These are phyloP conservation scores for Ormyrus thymus DNA, from an alignment of 2,888 invertebrate species.

Conservation along the genomic window DNA sequence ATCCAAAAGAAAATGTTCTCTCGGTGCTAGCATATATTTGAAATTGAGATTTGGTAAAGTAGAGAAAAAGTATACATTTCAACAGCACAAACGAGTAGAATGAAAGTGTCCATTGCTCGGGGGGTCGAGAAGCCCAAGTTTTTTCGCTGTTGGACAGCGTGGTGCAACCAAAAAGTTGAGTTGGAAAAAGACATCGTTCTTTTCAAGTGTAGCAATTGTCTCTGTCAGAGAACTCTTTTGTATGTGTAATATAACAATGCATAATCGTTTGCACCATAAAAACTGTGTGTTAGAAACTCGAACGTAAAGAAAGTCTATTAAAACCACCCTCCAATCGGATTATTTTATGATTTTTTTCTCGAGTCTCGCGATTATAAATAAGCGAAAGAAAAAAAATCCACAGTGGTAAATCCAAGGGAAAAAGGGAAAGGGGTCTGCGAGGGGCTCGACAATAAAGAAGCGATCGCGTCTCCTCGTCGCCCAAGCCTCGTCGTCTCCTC, in stretches of 20 bases:
- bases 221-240: conserved; percentile 69
- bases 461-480: not conserved
- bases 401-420: too few species aligned
- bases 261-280: conserved; percentile 1
- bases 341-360: conserved; percentile 21
- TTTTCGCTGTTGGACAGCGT: conserved; percentile 71
- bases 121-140: conserved; percentile 62
- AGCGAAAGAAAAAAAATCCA: too few species aligned
- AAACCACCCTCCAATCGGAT: conserved; percentile 4
- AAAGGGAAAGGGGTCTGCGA: too few species aligned
- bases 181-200: conserved; percentile 60
- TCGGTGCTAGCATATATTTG: conserved; percentile 18
- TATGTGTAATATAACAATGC: conserved; percentile 1
- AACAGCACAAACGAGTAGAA: conserved; percentile 40
- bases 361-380: not conserved
- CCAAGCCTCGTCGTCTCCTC: conserved; percentile 10
- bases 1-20: conserved; percentile 32
- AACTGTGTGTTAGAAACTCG: conserved; percentile 7
- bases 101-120: conserved; percentile 71
- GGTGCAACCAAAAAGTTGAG: conserved; percentile 66
- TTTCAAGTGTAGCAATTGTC: conserved; percentile 74
- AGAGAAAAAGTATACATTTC: not conserved
- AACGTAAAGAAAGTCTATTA: conserved; percentile 36
- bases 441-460: not conserved
- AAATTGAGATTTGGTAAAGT: not conserved